Percentiles rank a stretch among this genome's conserved stretches.
Conservation (phyloP, 1,140 invertebrate species). For the Oreohelix idahoensis region DNA sequence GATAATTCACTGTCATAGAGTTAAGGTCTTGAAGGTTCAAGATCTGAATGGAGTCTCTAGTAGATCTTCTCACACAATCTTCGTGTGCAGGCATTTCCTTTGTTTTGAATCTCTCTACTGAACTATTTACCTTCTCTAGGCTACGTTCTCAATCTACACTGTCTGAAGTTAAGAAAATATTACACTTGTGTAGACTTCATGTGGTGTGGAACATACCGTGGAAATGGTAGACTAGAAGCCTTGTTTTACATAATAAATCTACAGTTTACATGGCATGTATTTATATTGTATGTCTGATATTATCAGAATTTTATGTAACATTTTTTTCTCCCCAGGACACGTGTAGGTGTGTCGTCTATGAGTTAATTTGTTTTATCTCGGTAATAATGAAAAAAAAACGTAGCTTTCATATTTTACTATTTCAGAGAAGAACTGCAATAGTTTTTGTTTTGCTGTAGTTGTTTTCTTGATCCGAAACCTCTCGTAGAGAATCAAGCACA, state of each 20-base stretch:
- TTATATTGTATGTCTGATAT: too few relatives aligned
- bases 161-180: constrained; percentile 7
- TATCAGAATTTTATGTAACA: too few relatives aligned
- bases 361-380: too few relatives aligned
- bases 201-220: not conserved
- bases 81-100: not conserved
- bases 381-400: too few relatives aligned
- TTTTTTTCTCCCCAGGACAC: too few relatives aligned
- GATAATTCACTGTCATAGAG: not conserved
- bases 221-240: not conserved
- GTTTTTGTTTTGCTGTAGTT: too few relatives aligned
- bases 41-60: constrained; percentile 5
- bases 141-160: not conserved
- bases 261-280: too few relatives aligned
- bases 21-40: not conserved
- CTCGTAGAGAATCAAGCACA: too few relatives aligned
- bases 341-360: too few relatives aligned
- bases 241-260: not conserved
- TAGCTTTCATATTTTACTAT: too few relatives aligned
- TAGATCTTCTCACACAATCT: not conserved
- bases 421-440: too few relatives aligned
- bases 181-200: not conserved
- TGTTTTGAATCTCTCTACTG: not conserved
- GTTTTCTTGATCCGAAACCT: too few relatives aligned
- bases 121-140: not conserved